Conservation (phyloP, 2,888 invertebrate genomes). For the Lomographa bimaculata region DNA sequence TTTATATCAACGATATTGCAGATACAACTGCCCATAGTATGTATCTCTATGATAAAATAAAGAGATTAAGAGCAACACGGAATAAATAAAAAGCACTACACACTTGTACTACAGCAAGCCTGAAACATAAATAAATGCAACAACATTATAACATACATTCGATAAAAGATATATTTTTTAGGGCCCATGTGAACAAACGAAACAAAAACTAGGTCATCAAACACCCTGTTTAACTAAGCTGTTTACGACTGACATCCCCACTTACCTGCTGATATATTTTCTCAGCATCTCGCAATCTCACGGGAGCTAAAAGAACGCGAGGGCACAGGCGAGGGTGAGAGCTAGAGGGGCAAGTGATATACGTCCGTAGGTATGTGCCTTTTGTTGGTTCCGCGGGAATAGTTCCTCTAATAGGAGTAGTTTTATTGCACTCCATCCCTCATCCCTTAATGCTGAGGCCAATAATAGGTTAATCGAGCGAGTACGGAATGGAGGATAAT, state of each 20-base stretch:
- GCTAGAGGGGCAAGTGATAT: slow-evolving; percentile 13
- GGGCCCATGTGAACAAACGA: no score
- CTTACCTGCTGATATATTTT: slow-evolving; percentile 10
- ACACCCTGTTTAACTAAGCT: no score
- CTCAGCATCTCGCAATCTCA: slow-evolving; percentile 10
- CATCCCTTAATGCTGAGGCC: slow-evolving; percentile 22
- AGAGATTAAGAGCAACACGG: no score
- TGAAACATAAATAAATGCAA: no score
- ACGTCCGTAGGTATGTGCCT: slow-evolving; percentile 22
- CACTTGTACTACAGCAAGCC: no score
- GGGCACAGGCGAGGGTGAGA: not conserved
- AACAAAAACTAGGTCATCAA: no score
- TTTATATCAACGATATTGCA: no score
- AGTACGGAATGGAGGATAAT: slow-evolving; percentile 6
- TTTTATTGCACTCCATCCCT: slow-evolving; percentile 33
- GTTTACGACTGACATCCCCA: slow-evolving; percentile 2
- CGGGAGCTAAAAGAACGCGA: slow-evolving; percentile 14
- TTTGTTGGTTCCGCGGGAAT: slow-evolving; percentile 31
- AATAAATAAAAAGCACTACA: no score
- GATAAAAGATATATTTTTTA: no score
- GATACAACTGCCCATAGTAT: no score
- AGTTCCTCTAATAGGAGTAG: slow-evolving; percentile 29
- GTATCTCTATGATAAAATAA: no score
- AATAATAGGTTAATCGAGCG: slow-evolving; percentile 14
- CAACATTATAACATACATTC: no score